Evolutionary conservation across 2,888 invertebrate species (phyloP), one percentile per base, ranked within the genome.

Genomic region (Pollenia angustigena): DNA sequence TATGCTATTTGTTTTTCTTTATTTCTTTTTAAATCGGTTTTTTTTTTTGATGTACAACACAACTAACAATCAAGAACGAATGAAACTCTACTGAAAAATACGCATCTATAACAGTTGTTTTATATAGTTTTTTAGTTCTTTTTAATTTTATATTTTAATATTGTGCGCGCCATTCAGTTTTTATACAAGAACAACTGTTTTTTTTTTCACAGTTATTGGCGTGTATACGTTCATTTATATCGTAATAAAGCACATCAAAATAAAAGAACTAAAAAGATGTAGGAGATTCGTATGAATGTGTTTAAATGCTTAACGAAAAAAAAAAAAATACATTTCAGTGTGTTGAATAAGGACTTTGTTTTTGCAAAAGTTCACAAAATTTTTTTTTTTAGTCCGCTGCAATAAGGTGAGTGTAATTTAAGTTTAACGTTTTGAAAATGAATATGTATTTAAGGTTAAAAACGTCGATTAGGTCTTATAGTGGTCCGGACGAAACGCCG

Each of bases 201-300:
- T 84, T n/a, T 32, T 54, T 84, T 84, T 84, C 12, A 79, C 64
- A 81, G 76, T 81, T 81, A 85, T 75, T 85, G 75, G 58, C 81
- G 81, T 76, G 44, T 64, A 75, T 62, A 58, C 64, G 69, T 62
- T 80, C 42, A 75, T 85, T 85, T 75, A 64, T 71, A 62, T 50
- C 56, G 42, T 66, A 64, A 71, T 76, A 71, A 81, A 81, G 71
- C 42, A 76, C 11, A 69, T 40, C 44, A 18, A 80, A 60, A 54
- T n/a, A 52, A 60, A 62, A 72, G 16, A 44, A 60, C 42, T 66
- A 58, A 71, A 72, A 42, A 66, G 11, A 56, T 42, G 56, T 9
- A 23, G 56, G 11, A 66, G 16, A 72, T 12, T 54, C 18, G 6
- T 50, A 50, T 16, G 66, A 66, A 74, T 74, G 23, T 42, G 14